phyloP scores from a whole-genome alignment of 2,113 vertebrate species.

The Sceloporus undulatus region DNA sequence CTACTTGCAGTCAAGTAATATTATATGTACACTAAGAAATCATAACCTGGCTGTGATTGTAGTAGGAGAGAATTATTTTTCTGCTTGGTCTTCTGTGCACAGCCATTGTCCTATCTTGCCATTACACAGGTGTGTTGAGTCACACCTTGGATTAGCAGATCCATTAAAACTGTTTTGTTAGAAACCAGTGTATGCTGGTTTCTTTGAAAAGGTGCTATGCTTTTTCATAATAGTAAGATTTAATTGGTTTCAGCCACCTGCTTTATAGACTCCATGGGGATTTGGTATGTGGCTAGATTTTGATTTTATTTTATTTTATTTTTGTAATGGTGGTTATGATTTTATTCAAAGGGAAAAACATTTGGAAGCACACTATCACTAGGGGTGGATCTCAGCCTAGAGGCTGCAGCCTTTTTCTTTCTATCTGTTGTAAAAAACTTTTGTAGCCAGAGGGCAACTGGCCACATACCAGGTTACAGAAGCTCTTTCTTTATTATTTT shows the following conservation, averaged over 20 bases:
- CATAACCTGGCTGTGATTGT: background rate
- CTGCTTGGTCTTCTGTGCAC: background rate
- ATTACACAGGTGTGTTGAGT: slow-evolving; percentile 4
- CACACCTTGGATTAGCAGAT: slow-evolving; percentile 46
- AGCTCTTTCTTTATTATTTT: background rate
- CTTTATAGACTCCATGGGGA: slow-evolving; percentile 68
- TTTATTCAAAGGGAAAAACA: slow-evolving; percentile 75
- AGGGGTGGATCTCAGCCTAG: too few relatives aligned
- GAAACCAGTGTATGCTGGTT: slow-evolving; percentile 18
- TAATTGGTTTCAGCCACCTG: slow-evolving; percentile 74
- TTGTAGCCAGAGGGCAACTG: background rate
- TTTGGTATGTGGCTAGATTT: slow-evolving; percentile 75
- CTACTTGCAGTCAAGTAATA: background rate
- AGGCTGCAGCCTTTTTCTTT: too few relatives aligned
- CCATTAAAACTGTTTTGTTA: slow-evolving; percentile 44
- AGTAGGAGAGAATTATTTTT: background rate
- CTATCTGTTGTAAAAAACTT: background rate
- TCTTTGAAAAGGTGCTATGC: slow-evolving; percentile 55
- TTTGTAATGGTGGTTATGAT: slow-evolving; percentile 74
- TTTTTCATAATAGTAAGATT: slow-evolving; percentile 69
- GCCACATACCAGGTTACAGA: background rate
- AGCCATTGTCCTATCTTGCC: slow-evolving; percentile 23
- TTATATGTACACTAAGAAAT: background rate
- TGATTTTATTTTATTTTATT: slow-evolving; percentile 68
- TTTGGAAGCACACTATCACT: slow-evolving; percentile 48